Base-by-base conservation (phyloP, 2,113 vertebrate species). In the Hucho hucho region DNA sequence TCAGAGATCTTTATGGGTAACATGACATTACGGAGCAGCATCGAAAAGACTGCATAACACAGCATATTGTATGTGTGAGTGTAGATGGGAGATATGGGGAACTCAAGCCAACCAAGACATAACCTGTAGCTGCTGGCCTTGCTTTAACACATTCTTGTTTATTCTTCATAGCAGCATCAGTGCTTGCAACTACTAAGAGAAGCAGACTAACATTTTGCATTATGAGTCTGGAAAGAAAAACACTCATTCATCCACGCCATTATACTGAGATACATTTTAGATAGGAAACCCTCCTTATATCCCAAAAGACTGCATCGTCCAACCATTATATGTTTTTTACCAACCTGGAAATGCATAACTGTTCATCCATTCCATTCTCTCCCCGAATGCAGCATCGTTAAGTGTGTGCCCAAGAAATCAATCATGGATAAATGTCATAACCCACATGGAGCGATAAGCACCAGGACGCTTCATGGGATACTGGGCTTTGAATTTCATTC, bases 361-460 rank as follows among this genome's bases (percentile, higher is more conserved):
- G 9, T 61, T 61, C n/a, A 61, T n/a, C 20, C 58, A 61, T 61
- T n/a, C 20, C 58, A 61, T 61, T 22, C 58, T 61, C 53, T 49
- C 28, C 6, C 49, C 20, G 37, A 43, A 12, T 20, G 73, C 25
- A 13, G 37, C 6, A 74, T 22, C n/a, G 53, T n/a, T 3, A 25
- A 67, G 32, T 16, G 47, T 16, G 1, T 22, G 9, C 14, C 7
- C 22, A 47, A 67, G 24, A 56, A 74, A 46, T 53, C n/a, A 26
- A 74, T 29, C 64, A 66, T 32, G 29, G 25, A 28, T 67, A 32
- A 37, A 69, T 25, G 66, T 56, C 74, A 69, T 29, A 29, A 11
- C 26, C 32, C 9, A 6, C 32, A 12, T 16, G 32, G 58, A 47
- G 14, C 14, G 29, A 26, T 29, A 63, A 75, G 53, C 11, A 64